Conservation (phyloP, 2,888 invertebrate genomes). For the Caenorhabditis sinica region DNA sequence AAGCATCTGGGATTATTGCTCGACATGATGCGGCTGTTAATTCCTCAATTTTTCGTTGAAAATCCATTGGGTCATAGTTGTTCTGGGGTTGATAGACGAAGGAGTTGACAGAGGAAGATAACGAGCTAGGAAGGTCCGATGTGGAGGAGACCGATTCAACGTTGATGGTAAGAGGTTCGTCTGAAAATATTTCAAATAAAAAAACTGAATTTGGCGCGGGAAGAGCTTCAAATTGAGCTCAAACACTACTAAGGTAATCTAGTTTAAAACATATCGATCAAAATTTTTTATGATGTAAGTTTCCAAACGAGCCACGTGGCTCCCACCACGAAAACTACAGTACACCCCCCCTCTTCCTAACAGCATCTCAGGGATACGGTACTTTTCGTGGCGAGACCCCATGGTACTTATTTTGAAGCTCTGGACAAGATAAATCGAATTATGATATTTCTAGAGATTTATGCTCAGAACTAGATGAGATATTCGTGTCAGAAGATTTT, state of each 20-base stretch:
- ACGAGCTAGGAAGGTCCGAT: slow-evolving; percentile 74
- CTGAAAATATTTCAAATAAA: background rate
- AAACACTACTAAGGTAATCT: background rate
- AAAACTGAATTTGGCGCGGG: background rate
- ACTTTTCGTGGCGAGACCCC: slow-evolving; percentile 8
- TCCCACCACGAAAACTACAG: background rate
- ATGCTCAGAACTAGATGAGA: too few species aligned
- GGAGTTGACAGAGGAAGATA: slow-evolving; percentile 72
- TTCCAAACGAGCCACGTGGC: background rate
- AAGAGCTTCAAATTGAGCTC: background rate
- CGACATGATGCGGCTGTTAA: slow-evolving; percentile 71
- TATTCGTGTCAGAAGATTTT: too few species aligned
- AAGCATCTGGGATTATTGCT: slow-evolving; percentile 69
- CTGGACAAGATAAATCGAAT: background rate
- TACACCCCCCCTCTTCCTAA: background rate
- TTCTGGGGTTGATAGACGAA: slow-evolving; percentile 75
- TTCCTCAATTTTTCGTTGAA: slow-evolving; percentile 71
- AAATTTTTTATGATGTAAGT: background rate
- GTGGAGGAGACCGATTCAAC: slow-evolving; percentile 67
- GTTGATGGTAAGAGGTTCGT: slow-evolving; percentile 67
- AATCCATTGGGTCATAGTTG: slow-evolving; percentile 61
- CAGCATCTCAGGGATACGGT: background rate
- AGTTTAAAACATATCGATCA: too few species aligned
- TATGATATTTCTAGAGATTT: too few species aligned
- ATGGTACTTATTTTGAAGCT: background rate